Percentiles rank a stretch among this genome's conserved stretches.
Conservation (phyloP, 2,888 invertebrate species). For the Amiota communis region DNA sequence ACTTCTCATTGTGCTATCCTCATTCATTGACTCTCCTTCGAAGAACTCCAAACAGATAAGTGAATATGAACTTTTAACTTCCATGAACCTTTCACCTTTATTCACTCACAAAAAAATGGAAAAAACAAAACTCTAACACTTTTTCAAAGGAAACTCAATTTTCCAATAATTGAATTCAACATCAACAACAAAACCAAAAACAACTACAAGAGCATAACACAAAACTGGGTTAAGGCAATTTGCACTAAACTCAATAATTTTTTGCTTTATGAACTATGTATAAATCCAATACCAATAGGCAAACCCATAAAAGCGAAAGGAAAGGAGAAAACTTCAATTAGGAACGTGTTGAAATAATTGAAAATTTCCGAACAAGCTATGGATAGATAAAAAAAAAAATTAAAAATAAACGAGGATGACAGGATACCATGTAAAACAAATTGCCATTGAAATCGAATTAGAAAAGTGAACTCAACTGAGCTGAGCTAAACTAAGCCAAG, state of each 20-base stretch:
- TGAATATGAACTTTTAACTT: constrained; percentile 10
- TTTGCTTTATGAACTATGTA: constrained; percentile 3
- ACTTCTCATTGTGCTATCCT: too few relatives aligned
- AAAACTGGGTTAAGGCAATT: constrained; percentile 23
- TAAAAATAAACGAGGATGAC: too few relatives aligned
- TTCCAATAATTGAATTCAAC: constrained; percentile 1
- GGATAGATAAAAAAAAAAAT: too few relatives aligned
- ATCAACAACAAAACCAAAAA: neutral
- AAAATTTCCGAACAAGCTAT: constrained; percentile 51
- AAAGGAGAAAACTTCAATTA: constrained; percentile 19
- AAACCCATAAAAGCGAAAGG: neutral
- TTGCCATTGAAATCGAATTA: constrained; percentile 44
- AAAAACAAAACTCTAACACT: neutral
- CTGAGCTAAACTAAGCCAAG: neutral
- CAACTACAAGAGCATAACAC: neutral
- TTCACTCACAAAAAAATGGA: neutral
- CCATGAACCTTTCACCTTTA: neutral
- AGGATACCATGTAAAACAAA: constrained; percentile 51
- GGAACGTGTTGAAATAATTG: constrained; percentile 55
- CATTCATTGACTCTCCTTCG: too few relatives aligned
- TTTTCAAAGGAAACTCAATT: constrained; percentile 10
- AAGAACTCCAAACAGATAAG: neutral
- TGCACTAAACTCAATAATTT: neutral
- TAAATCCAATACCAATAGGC: neutral
- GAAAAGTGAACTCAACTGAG: neutral